Conservation (phyloP, 2,888 invertebrate species). For the Caenorhabditis macrosperma region DNA sequence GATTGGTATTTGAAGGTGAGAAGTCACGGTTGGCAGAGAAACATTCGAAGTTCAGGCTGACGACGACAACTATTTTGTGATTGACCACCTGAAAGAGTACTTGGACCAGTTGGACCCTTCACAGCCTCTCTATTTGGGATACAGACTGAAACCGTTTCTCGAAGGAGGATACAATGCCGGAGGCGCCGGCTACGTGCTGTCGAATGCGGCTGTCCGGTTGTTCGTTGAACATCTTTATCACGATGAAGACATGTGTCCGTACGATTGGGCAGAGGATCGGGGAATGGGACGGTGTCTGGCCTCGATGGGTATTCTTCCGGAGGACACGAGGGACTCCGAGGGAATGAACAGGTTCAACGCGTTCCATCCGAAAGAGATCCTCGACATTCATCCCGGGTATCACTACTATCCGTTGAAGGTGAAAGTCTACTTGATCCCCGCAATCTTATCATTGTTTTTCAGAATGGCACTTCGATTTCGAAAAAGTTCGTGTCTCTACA, state of each 20-base stretch:
- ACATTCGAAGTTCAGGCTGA: slow-evolving; percentile 58
- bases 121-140: slow-evolving; percentile 67
- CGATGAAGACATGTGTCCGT: slow-evolving; percentile 65
- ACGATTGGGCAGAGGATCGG: slow-evolving; percentile 67
- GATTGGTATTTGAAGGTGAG: slow-evolving; percentile 72
- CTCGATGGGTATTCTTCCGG: slow-evolving; percentile 54
- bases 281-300: slow-evolving; percentile 65
- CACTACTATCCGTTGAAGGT: slow-evolving; percentile 42
- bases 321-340: slow-evolving; percentile 55
- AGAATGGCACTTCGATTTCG: slow-evolving; percentile 35
- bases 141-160: slow-evolving; percentile 66
- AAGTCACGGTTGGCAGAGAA: background rate
- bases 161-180: slow-evolving; percentile 70
- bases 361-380: slow-evolving; percentile 23
- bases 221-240: slow-evolving; percentile 59
- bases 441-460: background rate
- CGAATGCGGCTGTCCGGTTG: slow-evolving; percentile 61
- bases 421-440: background rate
- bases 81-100: slow-evolving; percentile 69
- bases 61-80: slow-evolving; percentile 70
- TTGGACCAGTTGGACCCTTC: slow-evolving; percentile 60
- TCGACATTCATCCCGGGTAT: slow-evolving; percentile 18
- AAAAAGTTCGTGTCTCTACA: slow-evolving; percentile 40
- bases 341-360: slow-evolving; percentile 32
- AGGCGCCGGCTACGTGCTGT: slow-evolving; percentile 70